Conservation (phyloP, 2,797 vertebrate genomes). For the Vespertilio murinus region DNA sequence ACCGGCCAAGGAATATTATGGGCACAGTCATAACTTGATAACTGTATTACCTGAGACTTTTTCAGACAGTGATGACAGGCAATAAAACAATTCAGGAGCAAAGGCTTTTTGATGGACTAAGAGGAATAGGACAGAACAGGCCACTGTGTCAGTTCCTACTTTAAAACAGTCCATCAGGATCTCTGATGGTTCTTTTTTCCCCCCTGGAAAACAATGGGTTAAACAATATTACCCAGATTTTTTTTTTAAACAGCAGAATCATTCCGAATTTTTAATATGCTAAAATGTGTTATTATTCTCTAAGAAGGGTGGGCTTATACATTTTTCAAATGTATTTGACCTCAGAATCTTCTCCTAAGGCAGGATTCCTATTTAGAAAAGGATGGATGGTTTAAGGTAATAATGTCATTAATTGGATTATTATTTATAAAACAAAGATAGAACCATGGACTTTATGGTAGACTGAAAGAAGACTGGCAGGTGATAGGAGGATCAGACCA, state of each 20-base stretch:
- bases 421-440: background rate
- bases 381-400: background rate
- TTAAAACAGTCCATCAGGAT: background rate
- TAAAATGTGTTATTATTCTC: background rate
- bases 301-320: background rate
- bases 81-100: background rate
- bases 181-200: background rate
- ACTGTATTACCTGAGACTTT: background rate
- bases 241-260: background rate
- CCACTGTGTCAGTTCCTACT: background rate
- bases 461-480: slow-evolving; percentile 4
- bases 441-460: background rate
- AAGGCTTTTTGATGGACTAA: background rate
- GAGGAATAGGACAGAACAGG: background rate
- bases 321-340: background rate
- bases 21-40: background rate
- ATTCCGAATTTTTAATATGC: background rate
- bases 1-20: background rate
- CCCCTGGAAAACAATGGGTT: background rate
- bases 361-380: background rate
- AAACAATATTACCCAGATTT: slow-evolving; percentile 1
- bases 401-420: background rate
- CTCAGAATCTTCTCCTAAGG: background rate
- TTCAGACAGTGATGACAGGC: background rate
- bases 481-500: background rate